Conservation (phyloP, 1,140 invertebrate genomes). For the Hormaphis cornu region DNA sequence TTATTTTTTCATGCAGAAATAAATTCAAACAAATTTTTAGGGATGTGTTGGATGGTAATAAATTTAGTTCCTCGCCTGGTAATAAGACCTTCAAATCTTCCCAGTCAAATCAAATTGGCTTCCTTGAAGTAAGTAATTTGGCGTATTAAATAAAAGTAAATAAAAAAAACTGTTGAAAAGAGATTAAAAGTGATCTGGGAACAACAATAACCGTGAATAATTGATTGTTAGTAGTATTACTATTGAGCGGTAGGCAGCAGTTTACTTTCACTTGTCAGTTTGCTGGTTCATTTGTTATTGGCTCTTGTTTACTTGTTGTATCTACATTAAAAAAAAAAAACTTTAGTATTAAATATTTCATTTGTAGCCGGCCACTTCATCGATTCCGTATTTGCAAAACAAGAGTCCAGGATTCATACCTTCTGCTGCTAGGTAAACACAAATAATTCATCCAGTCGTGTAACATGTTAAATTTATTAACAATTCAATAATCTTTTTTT, state of each 20-base stretch:
- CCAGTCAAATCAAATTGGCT: background rate
- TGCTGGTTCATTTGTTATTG: conserved; percentile 4
- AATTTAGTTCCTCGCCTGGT: background rate
- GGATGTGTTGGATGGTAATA: background rate
- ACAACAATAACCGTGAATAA: conserved; percentile 25
- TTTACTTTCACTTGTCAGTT: conserved; percentile 26
- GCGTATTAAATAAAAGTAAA: background rate
- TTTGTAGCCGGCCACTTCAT: background rate
- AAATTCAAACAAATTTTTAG: background rate
- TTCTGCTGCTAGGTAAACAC: conserved; percentile 1
- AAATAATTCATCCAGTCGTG: background rate
- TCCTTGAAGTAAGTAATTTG: conserved; percentile 13
- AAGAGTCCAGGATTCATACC: conserved; percentile 29
- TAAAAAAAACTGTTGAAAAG: background rate
- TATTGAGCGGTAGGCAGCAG: background rate
- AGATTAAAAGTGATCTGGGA: background rate
- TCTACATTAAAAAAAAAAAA: background rate
- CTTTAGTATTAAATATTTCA: background rate
- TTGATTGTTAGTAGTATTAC: conserved; percentile 7
- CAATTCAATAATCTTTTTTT: background rate
- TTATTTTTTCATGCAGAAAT: background rate
- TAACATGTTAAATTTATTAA: background rate
- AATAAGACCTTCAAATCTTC: conserved; percentile 9
- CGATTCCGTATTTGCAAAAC: background rate
- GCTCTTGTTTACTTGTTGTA: background rate